A percentile compares a stretch with the other conserved stretches of the same genome.
Evolutionary conservation across 2,888 invertebrate genomes (phyloP).

Genomic region (Pterostichus niger): DNA sequence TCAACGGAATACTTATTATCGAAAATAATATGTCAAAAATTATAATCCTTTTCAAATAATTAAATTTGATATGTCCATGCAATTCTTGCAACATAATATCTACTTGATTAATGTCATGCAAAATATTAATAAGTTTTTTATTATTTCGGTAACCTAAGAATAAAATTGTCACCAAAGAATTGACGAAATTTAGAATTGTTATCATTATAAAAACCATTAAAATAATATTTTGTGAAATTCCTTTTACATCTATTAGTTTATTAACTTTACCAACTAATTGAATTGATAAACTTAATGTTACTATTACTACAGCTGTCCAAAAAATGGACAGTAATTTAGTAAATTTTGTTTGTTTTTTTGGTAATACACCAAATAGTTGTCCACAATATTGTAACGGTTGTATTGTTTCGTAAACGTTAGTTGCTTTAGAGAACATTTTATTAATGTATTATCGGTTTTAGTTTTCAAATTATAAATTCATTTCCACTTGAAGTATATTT

Average conservation of each 20-base stretch:
- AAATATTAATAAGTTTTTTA: not conserved
- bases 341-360: not conserved
- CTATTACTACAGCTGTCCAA: not conserved
- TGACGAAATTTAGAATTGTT: not conserved
- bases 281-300: not conserved
- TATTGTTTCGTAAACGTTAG: not conserved
- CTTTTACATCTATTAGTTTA: not conserved
- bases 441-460: not conserved
- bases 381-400: not conserved
- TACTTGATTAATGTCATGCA: not conserved
- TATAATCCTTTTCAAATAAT: not conserved
- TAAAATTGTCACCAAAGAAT: not conserved
- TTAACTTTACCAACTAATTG: not conserved
- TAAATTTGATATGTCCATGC: not conserved
- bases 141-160: not conserved
- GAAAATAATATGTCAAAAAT: not conserved
- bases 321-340: not conserved
- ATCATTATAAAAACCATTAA: not conserved
- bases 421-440: not conserved
- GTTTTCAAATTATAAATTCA: too few species aligned
- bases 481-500: too few species aligned
- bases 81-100: not conserved
- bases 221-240: not conserved
- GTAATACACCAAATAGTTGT: not conserved
- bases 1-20: not conserved